These are phyloP conservation scores for Oeneis ivallda DNA, from an alignment of 2,888 invertebrate genomes.

Conservation along the genomic window DNA sequence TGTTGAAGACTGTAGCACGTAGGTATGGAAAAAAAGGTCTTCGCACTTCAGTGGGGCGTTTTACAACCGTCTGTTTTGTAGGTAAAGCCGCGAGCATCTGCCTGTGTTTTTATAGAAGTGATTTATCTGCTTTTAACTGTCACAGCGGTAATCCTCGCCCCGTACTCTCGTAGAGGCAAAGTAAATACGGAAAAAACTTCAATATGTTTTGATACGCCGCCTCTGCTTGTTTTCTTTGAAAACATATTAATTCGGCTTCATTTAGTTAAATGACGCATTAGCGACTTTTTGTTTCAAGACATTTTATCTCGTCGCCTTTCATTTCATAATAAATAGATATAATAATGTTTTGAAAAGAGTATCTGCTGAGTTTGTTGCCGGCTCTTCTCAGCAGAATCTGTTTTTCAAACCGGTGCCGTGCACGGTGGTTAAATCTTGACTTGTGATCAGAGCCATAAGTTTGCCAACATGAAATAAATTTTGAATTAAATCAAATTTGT, in stretches of 20 bases:
- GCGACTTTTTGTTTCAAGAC: conserved; percentile 7
- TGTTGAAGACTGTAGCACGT: no score
- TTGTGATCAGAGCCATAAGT: no score
- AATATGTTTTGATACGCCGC: conserved; percentile 24
- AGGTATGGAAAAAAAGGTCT: no score
- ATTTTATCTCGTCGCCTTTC: not conserved
- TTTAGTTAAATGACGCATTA: conserved; percentile 17
- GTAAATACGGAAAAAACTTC: conserved; percentile 27
- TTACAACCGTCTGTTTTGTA: not conserved
- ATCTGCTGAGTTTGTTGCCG: no score
- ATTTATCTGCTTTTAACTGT: conserved; percentile 24
- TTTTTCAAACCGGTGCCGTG: no score
- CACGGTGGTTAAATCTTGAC: no score
- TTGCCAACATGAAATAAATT: no score
- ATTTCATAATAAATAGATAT: no score
- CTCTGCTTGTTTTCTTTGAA: conserved; percentile 35
- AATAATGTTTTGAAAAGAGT: not conserved
- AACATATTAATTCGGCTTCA: conserved; percentile 34
- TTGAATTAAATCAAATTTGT: no score
- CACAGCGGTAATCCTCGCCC: conserved; percentile 22
- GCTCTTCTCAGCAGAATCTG: no score
- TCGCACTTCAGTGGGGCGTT: no score
- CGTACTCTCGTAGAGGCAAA: conserved; percentile 24
- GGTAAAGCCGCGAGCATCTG: not conserved
- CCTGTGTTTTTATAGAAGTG: conserved; percentile 15